A percentile compares a stretch with the other conserved stretches of the same genome.
Evolutionary conservation across 2,113 vertebrate species (phyloP).

Genomic region (Desmodus rotundus): DNA sequence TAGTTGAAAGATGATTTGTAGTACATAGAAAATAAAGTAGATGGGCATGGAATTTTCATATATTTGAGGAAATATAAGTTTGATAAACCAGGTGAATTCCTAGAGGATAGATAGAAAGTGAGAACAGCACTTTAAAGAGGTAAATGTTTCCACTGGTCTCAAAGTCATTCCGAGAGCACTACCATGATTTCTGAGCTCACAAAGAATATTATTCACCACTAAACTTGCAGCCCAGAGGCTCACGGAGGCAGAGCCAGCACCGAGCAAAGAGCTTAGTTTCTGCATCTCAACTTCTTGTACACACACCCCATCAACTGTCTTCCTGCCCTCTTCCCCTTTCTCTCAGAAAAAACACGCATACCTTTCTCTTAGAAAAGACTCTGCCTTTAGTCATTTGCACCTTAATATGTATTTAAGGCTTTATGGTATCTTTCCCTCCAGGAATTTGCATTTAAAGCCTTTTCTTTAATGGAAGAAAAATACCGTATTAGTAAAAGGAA

Average conservation of each 20-base stretch:
- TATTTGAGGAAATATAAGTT: background rate
- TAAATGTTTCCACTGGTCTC: background rate
- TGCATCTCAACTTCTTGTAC: background rate
- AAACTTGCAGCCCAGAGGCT: background rate
- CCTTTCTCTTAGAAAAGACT: background rate
- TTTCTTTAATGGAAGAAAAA: slow-evolving; percentile 31
- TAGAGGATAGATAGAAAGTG: background rate
- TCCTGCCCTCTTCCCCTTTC: background rate
- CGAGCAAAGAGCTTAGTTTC: background rate
- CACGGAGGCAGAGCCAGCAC: background rate
- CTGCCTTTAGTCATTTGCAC: background rate
- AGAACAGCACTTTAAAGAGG: background rate
- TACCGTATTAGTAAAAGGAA: background rate
- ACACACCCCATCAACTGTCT: background rate
- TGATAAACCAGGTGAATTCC: background rate
- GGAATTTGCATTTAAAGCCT: background rate
- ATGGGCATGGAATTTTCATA: background rate
- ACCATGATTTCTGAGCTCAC: background rate
- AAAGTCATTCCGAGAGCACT: background rate
- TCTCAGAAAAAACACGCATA: background rate
- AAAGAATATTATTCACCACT: background rate
- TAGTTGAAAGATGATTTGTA: background rate
- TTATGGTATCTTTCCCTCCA: background rate
- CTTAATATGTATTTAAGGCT: background rate
- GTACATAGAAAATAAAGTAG: background rate